These are phyloP conservation scores for Platycercus adscitus DNA, from an alignment of 2,113 vertebrate genomes.

Conservation along the genomic window DNA sequence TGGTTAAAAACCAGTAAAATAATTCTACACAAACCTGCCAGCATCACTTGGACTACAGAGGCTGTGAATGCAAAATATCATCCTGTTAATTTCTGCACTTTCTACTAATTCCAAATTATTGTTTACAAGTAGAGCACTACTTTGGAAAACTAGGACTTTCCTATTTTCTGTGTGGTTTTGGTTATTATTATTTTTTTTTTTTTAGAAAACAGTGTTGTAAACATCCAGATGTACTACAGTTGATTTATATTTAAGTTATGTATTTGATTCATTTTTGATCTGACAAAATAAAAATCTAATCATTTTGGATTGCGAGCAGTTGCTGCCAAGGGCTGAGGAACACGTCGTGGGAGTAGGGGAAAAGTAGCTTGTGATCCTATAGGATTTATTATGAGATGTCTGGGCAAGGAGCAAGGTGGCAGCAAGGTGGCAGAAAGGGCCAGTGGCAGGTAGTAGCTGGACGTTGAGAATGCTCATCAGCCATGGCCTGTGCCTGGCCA, in stretches of 20 bases:
- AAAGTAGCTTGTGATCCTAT: background rate
- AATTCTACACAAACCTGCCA: background rate
- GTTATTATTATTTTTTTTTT: background rate
- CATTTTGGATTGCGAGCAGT: accelerated
- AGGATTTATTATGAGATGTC: background rate
- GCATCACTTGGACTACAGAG: background rate
- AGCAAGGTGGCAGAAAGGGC: background rate
- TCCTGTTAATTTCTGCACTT: background rate
- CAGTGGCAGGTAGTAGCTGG: too few relatives aligned
- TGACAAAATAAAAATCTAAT: background rate
- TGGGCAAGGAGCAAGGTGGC: background rate
- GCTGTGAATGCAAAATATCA: background rate
- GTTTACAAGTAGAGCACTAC: background rate
- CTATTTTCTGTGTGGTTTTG: background rate
- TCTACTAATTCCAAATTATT: background rate
- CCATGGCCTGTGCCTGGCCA: background rate
- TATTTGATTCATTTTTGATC: background rate
- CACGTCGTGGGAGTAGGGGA: accelerated
- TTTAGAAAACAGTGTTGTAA: background rate
- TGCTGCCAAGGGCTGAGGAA: background rate
- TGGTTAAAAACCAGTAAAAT: background rate
- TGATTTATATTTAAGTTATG: background rate
- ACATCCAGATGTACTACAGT: background rate
- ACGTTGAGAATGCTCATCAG: background rate
- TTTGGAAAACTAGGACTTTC: background rate